Evolutionary conservation across 1,140 invertebrate genomes (phyloP), one percentile per base, ranked within the genome.

Genomic region (Lysiphlebus fabarum): DNA sequence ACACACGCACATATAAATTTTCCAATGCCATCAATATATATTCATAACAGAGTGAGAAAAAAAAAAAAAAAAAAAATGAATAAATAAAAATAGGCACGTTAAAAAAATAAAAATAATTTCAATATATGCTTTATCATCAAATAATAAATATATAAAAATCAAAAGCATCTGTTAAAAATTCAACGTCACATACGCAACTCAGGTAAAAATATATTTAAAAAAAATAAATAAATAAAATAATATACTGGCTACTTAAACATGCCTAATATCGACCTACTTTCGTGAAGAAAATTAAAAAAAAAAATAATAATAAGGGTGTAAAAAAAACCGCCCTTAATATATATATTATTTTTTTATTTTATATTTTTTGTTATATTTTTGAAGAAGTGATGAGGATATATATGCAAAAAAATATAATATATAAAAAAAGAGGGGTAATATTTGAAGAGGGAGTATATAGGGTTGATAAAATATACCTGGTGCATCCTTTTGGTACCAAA

Each of bases 241-340:
- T 36, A 64, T 44, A 42, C 50, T 44, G 10, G 36, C 42, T 42
- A 56, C 40, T 62, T 54, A 54, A 58, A 55, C 56, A 59, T 58
- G 50, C 61, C 56, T 58, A 62, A 50, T 42, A 56, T 58, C 68
- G 70, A 68, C 68, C 67, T 68, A 71, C 64, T 72, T 70, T 63
- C 60, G 55, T 58, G 58, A 63, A 56, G 53, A 55, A 59, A 66
- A 68, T 65, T 65, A 60, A 67, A 65, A 63, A 26, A 26, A 26
- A 26, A 2, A 26, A 26, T 26, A 26, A n/a, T n/a, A n/a, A n/a
- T n/a, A n/a, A n/a, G n/a, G 56, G 58, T 60, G 14, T 33, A 12
- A 57, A 58, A 50, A 48, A 56, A 56, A 42, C 59, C 59, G 12
- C 34, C 53, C 43, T 33, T 37, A 26, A 26, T 26, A 26, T 26